phyloP scores from a whole-genome alignment of 1,140 invertebrate species.

The Antheraea pernyi region DNA sequence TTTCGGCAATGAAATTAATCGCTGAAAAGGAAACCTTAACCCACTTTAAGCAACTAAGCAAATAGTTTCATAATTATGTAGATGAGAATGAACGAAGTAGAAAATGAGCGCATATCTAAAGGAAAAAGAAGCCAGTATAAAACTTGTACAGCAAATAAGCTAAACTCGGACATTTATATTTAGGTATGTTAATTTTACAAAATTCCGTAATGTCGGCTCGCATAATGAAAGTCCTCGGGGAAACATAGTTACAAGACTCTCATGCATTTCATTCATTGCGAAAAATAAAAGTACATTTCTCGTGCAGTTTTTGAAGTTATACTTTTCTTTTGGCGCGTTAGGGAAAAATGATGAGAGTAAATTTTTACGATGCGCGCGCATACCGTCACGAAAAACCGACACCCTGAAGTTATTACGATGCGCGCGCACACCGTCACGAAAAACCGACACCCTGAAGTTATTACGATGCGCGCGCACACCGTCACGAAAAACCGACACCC shows the following conservation, averaged over 20 bases:
- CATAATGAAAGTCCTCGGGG: slow-evolving; percentile 22
- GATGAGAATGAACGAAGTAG: not conserved
- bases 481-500: too few species aligned
- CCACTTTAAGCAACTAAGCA: not conserved
- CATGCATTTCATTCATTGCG: slow-evolving; percentile 5
- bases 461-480: too few species aligned
- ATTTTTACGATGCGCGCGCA: too few species aligned
- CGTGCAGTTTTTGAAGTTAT: not conserved
- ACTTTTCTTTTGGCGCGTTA: too few species aligned
- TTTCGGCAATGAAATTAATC: not conserved
- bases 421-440: too few species aligned
- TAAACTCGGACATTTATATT: slow-evolving; percentile 50
- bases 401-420: too few species aligned
- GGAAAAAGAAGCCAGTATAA: slow-evolving; percentile 28
- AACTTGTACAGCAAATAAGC: slow-evolving; percentile 40
- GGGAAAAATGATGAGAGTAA: too few species aligned
- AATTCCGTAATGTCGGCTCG: slow-evolving; percentile 35
- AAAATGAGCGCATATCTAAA: slow-evolving; percentile 13
- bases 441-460: too few species aligned
- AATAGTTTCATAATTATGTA: not conserved
- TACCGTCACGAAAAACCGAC: too few species aligned
- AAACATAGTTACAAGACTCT: slow-evolving; percentile 9
- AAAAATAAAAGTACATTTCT: not conserved
- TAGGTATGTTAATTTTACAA: slow-evolving; percentile 43
- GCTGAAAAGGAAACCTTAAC: not conserved